Conservation (phyloP, 1,140 invertebrate species). For the Drosophila bocqueti region DNA sequence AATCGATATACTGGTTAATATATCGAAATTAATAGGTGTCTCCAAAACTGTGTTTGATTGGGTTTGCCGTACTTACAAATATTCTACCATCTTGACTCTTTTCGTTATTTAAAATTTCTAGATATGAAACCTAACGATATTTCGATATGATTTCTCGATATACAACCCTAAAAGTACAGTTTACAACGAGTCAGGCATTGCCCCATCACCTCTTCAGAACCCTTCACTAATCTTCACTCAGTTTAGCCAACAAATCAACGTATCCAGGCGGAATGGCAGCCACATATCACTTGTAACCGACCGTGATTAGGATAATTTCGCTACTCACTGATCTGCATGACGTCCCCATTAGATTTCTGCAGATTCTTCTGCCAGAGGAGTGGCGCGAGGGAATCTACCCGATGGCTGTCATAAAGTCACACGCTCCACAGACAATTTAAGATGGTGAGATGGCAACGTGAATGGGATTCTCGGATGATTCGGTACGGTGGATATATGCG, state of each 20-base stretch:
- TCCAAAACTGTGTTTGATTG: no score
- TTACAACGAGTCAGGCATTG: not conserved
- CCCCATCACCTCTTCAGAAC: not conserved
- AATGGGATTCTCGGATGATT: constrained; percentile 21
- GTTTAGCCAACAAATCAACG: not conserved
- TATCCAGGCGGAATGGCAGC: not conserved
- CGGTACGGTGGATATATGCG: constrained; percentile 9
- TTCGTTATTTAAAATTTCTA: no score
- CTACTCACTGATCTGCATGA: constrained; percentile 15
- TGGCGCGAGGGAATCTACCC: not conserved
- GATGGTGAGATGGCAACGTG: constrained; percentile 21
- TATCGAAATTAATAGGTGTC: no score
- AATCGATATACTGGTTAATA: not conserved
- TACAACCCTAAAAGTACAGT: not conserved
- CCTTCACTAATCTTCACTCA: not conserved
- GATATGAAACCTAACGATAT: not conserved
- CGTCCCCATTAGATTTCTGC: constrained; percentile 10
- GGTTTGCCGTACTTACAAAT: no score
- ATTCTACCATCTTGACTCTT: not conserved
- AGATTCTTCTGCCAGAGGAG: not conserved
- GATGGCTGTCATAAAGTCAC: constrained; percentile 64
- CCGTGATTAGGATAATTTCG: constrained; percentile 6
- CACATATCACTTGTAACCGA: constrained; percentile 9
- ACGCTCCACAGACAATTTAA: constrained; percentile 51
- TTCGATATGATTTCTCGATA: not conserved